These are phyloP conservation scores for Ochropacha duplaris DNA, from an alignment of 2,888 invertebrate species.

Conservation along the genomic window DNA sequence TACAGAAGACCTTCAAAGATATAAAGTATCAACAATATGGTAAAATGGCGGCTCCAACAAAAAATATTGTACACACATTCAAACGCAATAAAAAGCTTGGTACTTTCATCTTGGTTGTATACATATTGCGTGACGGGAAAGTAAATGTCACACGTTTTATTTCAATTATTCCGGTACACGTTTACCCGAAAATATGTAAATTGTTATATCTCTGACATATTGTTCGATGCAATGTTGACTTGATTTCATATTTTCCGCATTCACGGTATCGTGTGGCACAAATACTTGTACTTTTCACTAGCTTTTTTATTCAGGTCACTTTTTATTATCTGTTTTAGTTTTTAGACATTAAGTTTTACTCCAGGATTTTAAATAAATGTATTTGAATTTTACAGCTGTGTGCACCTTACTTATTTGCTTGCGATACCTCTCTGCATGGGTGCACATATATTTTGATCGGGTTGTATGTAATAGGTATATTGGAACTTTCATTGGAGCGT, in stretches of 20 bases:
- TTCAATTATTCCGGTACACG: constrained; percentile 54
- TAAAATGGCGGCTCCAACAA: constrained; percentile 10
- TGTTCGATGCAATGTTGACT: constrained; percentile 20
- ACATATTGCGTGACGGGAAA: constrained; percentile 58
- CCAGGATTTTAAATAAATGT: too few relatives aligned
- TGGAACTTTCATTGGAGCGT: too few relatives aligned
- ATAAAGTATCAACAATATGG: not conserved
- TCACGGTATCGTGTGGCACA: not conserved
- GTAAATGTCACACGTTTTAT: constrained; percentile 58
- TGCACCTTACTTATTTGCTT: too few relatives aligned
- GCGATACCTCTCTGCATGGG: too few relatives aligned
- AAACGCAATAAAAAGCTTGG: constrained; percentile 31
- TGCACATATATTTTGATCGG: too few relatives aligned
- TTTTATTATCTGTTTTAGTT: not conserved
- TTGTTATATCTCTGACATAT: constrained; percentile 27
- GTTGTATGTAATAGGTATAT: too few relatives aligned
- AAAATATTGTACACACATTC: constrained; percentile 33
- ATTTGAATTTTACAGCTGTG: too few relatives aligned
- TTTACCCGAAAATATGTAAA: constrained; percentile 45
- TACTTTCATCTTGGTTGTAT: constrained; percentile 47
- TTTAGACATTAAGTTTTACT: not conserved
- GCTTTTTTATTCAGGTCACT: not conserved
- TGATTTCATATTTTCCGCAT: constrained; percentile 15
- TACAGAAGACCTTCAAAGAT: not conserved
- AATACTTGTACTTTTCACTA: not conserved